Base-by-base conservation (phyloP, 2,113 vertebrate species). In the Hypomesus transpacificus region DNA sequence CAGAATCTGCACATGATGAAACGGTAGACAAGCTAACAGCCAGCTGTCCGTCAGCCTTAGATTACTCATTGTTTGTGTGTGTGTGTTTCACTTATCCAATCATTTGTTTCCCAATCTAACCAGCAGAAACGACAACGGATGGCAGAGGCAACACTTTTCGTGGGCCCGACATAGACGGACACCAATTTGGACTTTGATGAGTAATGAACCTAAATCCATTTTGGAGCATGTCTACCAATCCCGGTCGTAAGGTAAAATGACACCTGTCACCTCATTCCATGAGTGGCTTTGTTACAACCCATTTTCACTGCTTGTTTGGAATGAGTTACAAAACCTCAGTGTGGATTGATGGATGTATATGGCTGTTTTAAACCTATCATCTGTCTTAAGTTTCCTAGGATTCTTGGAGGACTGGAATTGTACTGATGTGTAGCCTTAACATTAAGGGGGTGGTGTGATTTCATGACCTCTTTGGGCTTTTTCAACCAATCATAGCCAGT, bases 151-250 rank as follows among this genome's bases (percentile, higher is more conserved):
- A 63, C 66, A 61, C 58, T 39, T 79, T 53, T 77, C 63, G 75
- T 86, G 61, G 91, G 88, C 78, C 77, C 77, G 87, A 84, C 86
- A 75, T 80, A 82, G 69, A 75, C n/a, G 86, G 70, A 78, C 77
- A 71, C 73, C 69, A 71, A 87, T 73, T 73, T 16, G 75, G 82
- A 82, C 88, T 84, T 85, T 84, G 69, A 82, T 93, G 88, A 94
- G 94, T 94, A 91, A 98, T 99, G 96, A 97, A 97, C 93, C 87
- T 97, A 91, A 97, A 98, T 92, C 91, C 96, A 85, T 96, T 99
- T 89, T 96, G 97, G 97, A 98, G 93, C 89, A 98, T 97, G 96
- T 98, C 96, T 91, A 88, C 94, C 81, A 91, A 92, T 85, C 92
- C 94, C 75, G 92, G 90, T 75, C 95, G 95, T 71, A 98, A 98